Evolutionary conservation across 2,797 vertebrate genomes (phyloP).

Genomic region (Lagorchestes hirsutus): DNA sequence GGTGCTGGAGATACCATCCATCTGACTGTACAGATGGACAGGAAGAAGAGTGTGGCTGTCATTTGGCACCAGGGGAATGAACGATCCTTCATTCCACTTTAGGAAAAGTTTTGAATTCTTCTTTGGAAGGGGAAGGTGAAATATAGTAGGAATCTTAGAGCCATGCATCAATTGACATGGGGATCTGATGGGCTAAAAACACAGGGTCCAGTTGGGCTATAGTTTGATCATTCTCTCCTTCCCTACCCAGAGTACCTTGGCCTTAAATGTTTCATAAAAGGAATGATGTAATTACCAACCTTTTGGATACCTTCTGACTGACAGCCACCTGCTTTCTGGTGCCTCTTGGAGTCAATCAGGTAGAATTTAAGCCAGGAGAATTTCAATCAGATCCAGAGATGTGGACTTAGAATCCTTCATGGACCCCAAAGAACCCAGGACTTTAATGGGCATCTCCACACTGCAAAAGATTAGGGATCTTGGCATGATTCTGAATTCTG

Average conservation of each 20-base stretch:
- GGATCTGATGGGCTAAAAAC: not conserved
- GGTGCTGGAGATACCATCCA: not conserved
- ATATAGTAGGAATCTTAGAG: not conserved
- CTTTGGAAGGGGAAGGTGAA: not conserved
- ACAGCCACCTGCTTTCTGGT: not conserved
- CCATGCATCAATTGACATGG: not conserved
- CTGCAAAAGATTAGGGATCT: not conserved
- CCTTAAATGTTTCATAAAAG: not conserved
- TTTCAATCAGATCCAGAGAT: not conserved
- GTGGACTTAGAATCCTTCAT: not conserved
- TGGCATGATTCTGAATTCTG: not conserved
- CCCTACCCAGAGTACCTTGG: not conserved
- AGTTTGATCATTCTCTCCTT: not conserved
- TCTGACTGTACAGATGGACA: not conserved
- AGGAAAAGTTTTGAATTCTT: not conserved
- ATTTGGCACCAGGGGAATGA: not conserved
- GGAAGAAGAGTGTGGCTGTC: not conserved
- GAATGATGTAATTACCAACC: not conserved
- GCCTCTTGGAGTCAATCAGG: not conserved
- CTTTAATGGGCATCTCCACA: not conserved
- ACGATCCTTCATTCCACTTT: not conserved
- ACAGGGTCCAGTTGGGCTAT: not conserved
- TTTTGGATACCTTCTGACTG: not conserved
- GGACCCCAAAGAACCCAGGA: not conserved
- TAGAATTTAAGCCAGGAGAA: not conserved